Evolutionary conservation across 2,888 invertebrate genomes (phyloP).

Genomic region (Eucriotettix oculatus): DNA sequence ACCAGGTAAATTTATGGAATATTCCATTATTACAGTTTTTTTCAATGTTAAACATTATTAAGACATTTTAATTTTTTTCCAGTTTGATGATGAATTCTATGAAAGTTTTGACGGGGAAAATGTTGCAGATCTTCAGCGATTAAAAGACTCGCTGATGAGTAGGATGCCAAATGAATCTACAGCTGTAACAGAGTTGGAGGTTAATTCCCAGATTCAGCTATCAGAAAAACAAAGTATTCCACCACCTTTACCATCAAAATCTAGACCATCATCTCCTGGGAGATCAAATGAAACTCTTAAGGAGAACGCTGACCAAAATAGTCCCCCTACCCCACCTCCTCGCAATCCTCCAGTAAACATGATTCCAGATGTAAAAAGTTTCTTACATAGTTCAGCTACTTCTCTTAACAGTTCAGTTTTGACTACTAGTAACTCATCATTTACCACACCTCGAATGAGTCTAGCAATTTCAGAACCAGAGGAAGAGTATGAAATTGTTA

Average conservation of each 20-base stretch:
- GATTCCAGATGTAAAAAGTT: not conserved
- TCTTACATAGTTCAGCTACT: not conserved
- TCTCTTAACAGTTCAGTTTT: not conserved
- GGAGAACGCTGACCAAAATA: no score
- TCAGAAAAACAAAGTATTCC: no score
- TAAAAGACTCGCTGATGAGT: no score
- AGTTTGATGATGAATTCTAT: not conserved
- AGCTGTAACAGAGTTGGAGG: no score
- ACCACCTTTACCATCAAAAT: no score
- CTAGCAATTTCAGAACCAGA: not conserved
- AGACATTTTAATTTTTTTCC: not conserved
- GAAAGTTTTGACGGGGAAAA: not conserved
- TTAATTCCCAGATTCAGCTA: no score
- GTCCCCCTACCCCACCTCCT: not conserved
- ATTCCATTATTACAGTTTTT: not conserved
- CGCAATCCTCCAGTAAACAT: not conserved
- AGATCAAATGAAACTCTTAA: no score
- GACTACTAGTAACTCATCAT: not conserved
- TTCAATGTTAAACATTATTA: not conserved
- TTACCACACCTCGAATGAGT: not conserved
- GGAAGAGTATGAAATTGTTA: not conserved
- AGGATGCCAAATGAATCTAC: no score
- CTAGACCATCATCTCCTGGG: no score
- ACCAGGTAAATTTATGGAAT: not conserved
- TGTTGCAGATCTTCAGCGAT: not conserved